Base-by-base conservation (phyloP, 1,140 invertebrate genomes). In the Cotesia glomerata region DNA sequence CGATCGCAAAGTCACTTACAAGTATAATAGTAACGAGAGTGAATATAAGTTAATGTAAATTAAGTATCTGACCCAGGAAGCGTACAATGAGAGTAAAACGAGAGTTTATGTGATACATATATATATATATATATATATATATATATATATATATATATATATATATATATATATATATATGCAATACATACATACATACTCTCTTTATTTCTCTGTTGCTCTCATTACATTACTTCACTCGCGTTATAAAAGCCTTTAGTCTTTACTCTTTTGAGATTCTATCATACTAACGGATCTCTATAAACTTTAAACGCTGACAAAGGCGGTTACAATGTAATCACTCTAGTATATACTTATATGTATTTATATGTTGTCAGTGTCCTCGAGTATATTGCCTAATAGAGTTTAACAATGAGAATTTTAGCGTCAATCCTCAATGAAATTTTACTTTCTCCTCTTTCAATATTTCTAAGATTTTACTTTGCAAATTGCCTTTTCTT, bases 51-150 rank as follows among this genome's bases (percentile, higher is more conserved):
- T 45, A 45, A 72, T 63, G 62, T 72, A 54, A 49, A 72, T 54
- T 39, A 51, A 72, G 70, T 66, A 52, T 72, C 36, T 66, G 70
- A 72, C 54, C 70, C 70, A 72, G 70, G 70, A 72, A 72, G 70
- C 70, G 65, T 63, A 72, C 39, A 45, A 45, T 45, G 39, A 45
- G 39, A 45, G 39, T 45, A 45, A 45, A 45, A 11, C 39, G 39
- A 45, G 39, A 45, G 39, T 45, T 45, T 11, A 45, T 45, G 39
- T 45, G 7, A 11, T 45, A 71, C 26, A 26, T 71, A 51, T 61
- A n/a, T n/a, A 11, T 45, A 71, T 3, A 26, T 71, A 51, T 61
- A 11, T 45, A 71, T 3, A 26, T 71, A 51, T 61, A 11, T 45
- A 71, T 3, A 26, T 71, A 51, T 61, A 11, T 45, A 71, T 3